Evolutionary conservation across 2,888 invertebrate species (phyloP).

Genomic region (Heliconius aoede): DNA sequence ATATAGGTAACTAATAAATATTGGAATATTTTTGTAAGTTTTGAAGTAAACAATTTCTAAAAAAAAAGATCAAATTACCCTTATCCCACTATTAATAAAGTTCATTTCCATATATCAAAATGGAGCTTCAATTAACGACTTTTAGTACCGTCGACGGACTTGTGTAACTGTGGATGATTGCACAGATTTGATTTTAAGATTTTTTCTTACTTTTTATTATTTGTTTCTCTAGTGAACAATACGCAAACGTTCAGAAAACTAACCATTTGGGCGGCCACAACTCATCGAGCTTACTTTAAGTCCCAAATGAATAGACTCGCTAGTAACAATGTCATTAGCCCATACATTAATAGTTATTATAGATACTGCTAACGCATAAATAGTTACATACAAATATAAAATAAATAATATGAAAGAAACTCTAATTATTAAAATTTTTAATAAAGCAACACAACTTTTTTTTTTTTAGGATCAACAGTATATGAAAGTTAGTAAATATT

Average conservation of each 20-base stretch:
- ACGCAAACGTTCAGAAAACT: no score
- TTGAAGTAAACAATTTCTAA: neutral
- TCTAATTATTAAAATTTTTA: no score
- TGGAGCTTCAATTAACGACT: neutral
- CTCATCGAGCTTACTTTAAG: neutral
- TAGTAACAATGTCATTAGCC: slow-evolving; percentile 3
- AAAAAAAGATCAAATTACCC: neutral
- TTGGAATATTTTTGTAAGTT: neutral
- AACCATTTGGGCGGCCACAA: no score
- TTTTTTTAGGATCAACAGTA: neutral
- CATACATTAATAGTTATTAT: slow-evolving; percentile 7
- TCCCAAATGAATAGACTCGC: neutral
- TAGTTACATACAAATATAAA: neutral
- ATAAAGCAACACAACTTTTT: no score
- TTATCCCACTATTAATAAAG: slow-evolving; percentile 1
- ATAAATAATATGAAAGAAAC: neutral
- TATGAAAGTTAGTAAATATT: neutral
- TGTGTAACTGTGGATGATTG: neutral
- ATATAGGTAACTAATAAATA: neutral
- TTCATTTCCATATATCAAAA: slow-evolving; percentile 4
- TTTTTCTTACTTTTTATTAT: neutral
- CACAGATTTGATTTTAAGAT: neutral
- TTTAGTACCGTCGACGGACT: neutral
- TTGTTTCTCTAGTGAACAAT: neutral
- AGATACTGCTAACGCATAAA: neutral